Conservation (phyloP, 1,140 invertebrate genomes). For the Drosophila melanica region DNA sequence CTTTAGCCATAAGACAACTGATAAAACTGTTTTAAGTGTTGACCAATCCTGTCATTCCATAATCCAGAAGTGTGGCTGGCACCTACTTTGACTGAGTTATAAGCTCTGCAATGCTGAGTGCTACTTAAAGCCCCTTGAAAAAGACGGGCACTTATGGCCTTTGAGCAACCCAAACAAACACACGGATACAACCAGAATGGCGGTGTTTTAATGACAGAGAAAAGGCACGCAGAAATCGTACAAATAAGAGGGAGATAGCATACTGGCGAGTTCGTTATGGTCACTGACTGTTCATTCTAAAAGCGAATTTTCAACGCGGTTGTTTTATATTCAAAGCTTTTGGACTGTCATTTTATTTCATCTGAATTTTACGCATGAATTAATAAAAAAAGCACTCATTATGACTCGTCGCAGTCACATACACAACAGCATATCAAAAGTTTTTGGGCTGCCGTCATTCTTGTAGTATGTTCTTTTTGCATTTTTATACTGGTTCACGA, state of each 20-base stretch:
- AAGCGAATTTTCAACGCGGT: conserved; percentile 14
- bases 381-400: conserved; percentile 67
- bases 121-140: conserved; percentile 27
- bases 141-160: conserved; percentile 26
- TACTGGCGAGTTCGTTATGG: conserved; percentile 6
- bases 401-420: conserved; percentile 19
- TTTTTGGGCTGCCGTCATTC: conserved; percentile 15
- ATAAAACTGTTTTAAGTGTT: too few species aligned
- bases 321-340: conserved; percentile 68
- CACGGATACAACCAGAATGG: conserved; percentile 3
- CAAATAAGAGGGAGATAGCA: background rate
- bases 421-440: conserved; percentile 16
- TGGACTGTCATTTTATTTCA: conserved; percentile 57
- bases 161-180: conserved; percentile 44
- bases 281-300: conserved; percentile 10
- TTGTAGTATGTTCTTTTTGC: conserved; percentile 25
- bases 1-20: too few species aligned
- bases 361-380: conserved; percentile 76
- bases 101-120: conserved; percentile 1
- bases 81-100: background rate
- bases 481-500: background rate
- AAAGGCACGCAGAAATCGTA: background rate
- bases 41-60: background rate
- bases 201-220: background rate
- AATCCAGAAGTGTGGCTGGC: background rate